Percentiles rank a stretch among this genome's conserved stretches.
Evolutionary conservation across 2,797 vertebrate species (phyloP).

Genomic region (Coccyzus lansbergi): DNA sequence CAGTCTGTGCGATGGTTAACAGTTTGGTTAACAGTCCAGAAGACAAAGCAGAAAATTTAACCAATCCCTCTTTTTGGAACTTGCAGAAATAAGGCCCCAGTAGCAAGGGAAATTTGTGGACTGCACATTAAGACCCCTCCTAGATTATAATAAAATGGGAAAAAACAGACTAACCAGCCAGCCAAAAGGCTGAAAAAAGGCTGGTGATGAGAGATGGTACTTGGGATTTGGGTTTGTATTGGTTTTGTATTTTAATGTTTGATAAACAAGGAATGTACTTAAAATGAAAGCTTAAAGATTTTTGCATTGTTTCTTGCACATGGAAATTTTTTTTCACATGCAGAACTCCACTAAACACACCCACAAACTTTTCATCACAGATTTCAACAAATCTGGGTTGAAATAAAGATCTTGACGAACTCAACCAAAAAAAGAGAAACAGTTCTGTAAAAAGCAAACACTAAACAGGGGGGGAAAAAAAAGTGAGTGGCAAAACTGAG

Average conservation of each 20-base stretch:
- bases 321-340: not conserved
- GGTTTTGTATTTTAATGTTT: not conserved
- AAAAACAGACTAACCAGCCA: not conserved
- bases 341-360: not conserved
- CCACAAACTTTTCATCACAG: not conserved
- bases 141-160: not conserved
- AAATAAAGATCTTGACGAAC: not conserved
- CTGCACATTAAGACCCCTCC: not conserved
- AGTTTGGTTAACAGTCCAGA: too few relatives aligned
- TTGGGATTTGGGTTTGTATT: not conserved
- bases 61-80: not conserved
- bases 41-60: not conserved
- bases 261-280: not conserved
- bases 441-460: not conserved
- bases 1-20: too few relatives aligned
- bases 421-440: not conserved
- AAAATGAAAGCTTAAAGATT: not conserved
- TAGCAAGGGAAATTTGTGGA: not conserved
- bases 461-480: not conserved
- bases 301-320: not conserved
- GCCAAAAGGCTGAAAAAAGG: not conserved
- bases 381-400: not conserved
- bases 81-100: not conserved
- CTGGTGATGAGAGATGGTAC: not conserved
- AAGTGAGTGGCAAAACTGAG: not conserved